phyloP scores from a whole-genome alignment of 2,797 vertebrate species.

The Dermochelys coriacea region DNA sequence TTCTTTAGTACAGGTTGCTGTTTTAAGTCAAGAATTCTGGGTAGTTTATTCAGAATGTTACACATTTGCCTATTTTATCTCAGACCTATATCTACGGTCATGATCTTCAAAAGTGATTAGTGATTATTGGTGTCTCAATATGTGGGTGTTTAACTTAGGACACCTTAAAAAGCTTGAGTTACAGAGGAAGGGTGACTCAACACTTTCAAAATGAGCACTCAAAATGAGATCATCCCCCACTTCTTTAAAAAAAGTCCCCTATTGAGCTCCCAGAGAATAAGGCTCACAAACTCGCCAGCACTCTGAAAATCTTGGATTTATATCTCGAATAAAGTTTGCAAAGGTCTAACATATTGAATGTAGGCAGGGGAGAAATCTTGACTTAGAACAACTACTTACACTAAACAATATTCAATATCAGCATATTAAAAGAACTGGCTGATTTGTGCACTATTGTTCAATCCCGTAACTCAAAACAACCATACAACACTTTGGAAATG shows the following conservation, averaged over 20 bases:
- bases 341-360: not conserved
- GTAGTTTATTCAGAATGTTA: not conserved
- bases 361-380: not conserved
- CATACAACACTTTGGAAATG: not conserved
- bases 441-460: not conserved
- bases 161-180: not conserved
- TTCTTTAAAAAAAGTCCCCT: not conserved
- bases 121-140: not conserved
- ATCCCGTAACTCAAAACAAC: not conserved
- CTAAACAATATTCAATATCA: not conserved
- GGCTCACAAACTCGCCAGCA: not conserved
- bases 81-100: not conserved
- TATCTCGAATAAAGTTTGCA: rapidly evolving
- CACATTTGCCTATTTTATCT: not conserved
- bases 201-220: not conserved
- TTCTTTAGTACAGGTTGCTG: not conserved
- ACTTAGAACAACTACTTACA: not conserved
- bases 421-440: not conserved
- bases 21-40: not conserved
- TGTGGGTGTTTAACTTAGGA: not conserved
- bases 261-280: not conserved
- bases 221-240: not conserved
- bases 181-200: not conserved
- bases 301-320: not conserved
- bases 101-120: rapidly evolving